Evolutionary conservation across 2,113 vertebrate genomes (phyloP), one percentile per base, ranked within the genome.

Genomic region (Pantherophis guttatus): DNA sequence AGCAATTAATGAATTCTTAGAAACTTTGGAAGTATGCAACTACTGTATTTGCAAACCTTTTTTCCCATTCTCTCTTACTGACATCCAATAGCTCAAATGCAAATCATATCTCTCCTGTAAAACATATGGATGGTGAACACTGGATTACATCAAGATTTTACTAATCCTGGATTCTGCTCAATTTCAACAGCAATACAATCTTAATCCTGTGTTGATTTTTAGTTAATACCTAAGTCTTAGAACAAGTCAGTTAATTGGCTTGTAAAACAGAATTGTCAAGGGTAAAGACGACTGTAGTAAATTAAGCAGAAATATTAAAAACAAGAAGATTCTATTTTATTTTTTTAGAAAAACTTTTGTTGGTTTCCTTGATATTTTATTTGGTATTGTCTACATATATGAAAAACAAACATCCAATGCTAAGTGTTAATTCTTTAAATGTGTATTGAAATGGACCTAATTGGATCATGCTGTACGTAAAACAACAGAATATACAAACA

Each of bases 201-300:
- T 21, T 92, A 89, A 53, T 86, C 44, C 93, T 70, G 1, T 89
- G 55, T 91, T 92, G 23, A 9, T 2, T 58, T 93, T 29, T 88
- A 94, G 89, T 81, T 58, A 88, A 87, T 65, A 57, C 75, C 92
- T 50, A 39, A 59, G 53, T 86, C 62, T 87, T 91, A 93, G 81
- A 91, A 89, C 5, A 93, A 92, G 57, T 86, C 44, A 91, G 53
- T 87, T 7, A 24, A 44, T 58, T 17, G 11, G 10, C 24, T 23
- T 89, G 5, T 48, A 39, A 58, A 89, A 39, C 12, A 9, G 33
- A 65, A 29, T 26, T 52, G 24, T 52, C 48, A 52, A 52, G 48
- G 24, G 5, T 48, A 86, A 86, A 86, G 33, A 9, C 75, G 21
- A 81, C 75, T 86, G 23, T 86, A 50, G 23, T 86, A 86, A 26